Evolutionary conservation across 2,113 vertebrate genomes (phyloP).

Genomic region (Puntigrus tetrazona): DNA sequence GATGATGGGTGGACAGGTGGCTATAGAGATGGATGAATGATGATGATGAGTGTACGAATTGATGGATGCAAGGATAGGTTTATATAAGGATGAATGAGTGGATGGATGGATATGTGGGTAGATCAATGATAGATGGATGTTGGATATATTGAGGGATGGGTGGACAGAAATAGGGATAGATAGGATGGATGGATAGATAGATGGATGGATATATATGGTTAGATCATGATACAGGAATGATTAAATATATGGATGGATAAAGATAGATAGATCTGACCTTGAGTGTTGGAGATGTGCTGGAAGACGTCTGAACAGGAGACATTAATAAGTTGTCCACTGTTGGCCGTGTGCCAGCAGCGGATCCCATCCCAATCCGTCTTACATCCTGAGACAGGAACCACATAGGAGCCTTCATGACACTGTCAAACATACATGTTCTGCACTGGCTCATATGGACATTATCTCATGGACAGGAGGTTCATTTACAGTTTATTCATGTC

Average conservation of each 20-base stretch:
- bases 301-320: conserved; percentile 75
- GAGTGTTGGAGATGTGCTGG: conserved; percentile 73
- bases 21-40: not conserved
- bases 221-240: too few species aligned
- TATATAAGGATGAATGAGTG: too few species aligned
- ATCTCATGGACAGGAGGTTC: not conserved
- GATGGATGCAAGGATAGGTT: not conserved
- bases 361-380: conserved; percentile 76
- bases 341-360: conserved; percentile 73
- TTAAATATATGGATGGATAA: not conserved
- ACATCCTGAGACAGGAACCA: conserved; percentile 64
- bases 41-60: fast-evolving
- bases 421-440: not conserved
- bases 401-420: conserved; percentile 17
- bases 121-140: too few species aligned
- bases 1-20: not conserved
- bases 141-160: not conserved
- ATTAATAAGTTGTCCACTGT: conserved; percentile 73
- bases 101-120: not conserved
- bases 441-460: not conserved
- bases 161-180: not conserved
- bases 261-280: conserved; percentile 64
- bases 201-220: not conserved
- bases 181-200: not conserved
- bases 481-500: not conserved